Conservation (phyloP, 2,888 invertebrate genomes). For the Folsomia candida region DNA sequence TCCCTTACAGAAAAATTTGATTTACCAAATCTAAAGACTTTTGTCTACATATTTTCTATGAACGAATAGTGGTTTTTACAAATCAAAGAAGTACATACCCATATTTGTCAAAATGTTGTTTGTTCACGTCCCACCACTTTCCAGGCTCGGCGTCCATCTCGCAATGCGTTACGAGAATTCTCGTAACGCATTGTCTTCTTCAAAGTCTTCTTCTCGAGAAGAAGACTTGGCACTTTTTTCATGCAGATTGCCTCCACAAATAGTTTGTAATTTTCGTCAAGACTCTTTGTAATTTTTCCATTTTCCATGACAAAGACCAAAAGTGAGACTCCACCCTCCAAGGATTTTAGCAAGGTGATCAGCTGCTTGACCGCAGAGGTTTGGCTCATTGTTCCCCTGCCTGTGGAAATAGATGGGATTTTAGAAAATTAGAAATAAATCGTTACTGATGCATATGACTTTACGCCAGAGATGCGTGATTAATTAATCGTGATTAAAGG, state of each 20-base stretch:
- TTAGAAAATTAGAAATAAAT: no score
- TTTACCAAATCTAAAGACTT: no score
- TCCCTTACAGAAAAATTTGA: no score
- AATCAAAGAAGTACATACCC: no score
- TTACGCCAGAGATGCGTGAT: no score
- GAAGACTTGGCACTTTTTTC: conserved; percentile 13
- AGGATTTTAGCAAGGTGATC: not conserved
- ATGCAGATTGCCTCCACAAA: conserved; percentile 18
- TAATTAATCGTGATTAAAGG: no score
- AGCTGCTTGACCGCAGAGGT: not conserved
- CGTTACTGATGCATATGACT: no score
- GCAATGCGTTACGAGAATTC: conserved; percentile 11
- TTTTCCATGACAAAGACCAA: conserved; percentile 12
- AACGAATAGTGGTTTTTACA: no score
- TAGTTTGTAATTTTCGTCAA: conserved; percentile 11
- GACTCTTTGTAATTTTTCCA: conserved; percentile 5
- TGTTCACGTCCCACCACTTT: conserved; percentile 3
- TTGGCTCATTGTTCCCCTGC: not conserved
- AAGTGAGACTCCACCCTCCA: conserved; percentile 13
- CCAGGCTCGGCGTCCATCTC: not conserved
- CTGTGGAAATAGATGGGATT: no score
- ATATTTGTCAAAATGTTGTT: not conserved
- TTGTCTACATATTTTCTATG: no score
- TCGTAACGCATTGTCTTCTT: no score
- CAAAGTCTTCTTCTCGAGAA: no score